A percentile compares a stretch with the other conserved stretches of the same genome.
Evolutionary conservation across 2,113 vertebrate species (phyloP).

Genomic region (Nesoenas mayeri): DNA sequence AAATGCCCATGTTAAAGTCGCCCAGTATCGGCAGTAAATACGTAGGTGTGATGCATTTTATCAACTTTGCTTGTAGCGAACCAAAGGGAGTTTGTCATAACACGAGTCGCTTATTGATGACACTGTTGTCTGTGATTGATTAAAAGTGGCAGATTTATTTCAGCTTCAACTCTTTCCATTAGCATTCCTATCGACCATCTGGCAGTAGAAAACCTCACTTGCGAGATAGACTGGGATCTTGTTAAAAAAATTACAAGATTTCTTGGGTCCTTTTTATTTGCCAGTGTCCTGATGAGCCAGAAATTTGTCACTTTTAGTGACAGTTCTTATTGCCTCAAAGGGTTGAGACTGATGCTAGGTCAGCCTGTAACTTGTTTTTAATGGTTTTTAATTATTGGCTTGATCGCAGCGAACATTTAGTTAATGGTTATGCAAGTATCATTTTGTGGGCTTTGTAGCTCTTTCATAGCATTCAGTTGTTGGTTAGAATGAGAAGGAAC

Average conservation of each 20-base stretch:
- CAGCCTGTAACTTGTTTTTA: conserved; percentile 32
- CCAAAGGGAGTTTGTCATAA: conserved; percentile 56
- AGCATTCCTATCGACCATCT: conserved; percentile 71
- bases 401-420: background rate
- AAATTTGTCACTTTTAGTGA: conserved; percentile 53
- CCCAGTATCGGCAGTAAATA: background rate
- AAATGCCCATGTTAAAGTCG: background rate
- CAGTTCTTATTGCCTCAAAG: conserved; percentile 18
- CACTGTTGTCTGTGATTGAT: conserved; percentile 70
- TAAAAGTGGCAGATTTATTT: conserved; percentile 77
- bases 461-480: background rate
- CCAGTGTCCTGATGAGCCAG: conserved; percentile 33
- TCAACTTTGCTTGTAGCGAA: conserved; percentile 9
- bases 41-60: background rate
- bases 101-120: conserved; percentile 49
- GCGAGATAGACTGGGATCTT: conserved; percentile 34
- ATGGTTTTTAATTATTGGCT: conserved; percentile 28
- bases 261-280: conserved; percentile 40
- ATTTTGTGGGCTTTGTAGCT: background rate
- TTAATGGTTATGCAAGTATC: background rate
- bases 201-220: conserved; percentile 60
- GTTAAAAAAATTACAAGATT: conserved; percentile 49
- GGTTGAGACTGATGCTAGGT: background rate
- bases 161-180: conserved; percentile 72
- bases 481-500: background rate